Evolutionary conservation across 2,797 vertebrate genomes (phyloP), one percentile per base, ranked within the genome.

Genomic region (Gastrophryne carolinensis): DNA sequence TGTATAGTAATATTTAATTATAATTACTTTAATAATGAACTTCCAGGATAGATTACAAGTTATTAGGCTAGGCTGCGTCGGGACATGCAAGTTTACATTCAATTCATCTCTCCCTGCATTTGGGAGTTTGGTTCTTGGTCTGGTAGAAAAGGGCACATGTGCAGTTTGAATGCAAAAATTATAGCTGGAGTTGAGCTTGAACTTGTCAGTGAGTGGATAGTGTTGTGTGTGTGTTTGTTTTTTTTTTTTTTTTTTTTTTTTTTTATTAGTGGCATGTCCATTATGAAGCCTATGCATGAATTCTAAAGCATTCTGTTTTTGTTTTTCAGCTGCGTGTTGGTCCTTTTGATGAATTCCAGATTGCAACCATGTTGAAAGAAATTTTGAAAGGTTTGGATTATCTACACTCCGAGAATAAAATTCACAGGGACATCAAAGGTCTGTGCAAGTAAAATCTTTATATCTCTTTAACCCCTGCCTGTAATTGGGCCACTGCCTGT

Each of bases 371-470:
- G 91, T 86, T 93, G 3, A 92, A 91, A 81, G 92, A 93, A 80
- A 93, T 93, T 80, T 80, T 93, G 85, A 93, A 93, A 87, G 92
- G 92, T 80, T 87, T 93, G 57, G 92, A 93, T 80, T 93, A 93
- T 80, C 83, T 93, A 34, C 91, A 93, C 81, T 93, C 91, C 13
- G 91, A 93, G 84, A 93, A 92, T 86, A 93, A 93, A 87, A 93
- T 93, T 81, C 92, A 93, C 85, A 90, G 91, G 79, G 92, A 93
- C 83, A 93, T 93, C 82, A 93, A 93, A 91, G 92, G 92, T 93
- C 73, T n/a, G 39, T 11, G 61, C 71, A 7, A 10, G 9, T 21
- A 72, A 2, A 37, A 70, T 24, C 30, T 63, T 60, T 57, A 15
- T 23, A 34, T 56, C 56, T 73, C 5, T 58, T n/a, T 32, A 29